Evolutionary conservation across 2,888 invertebrate species (phyloP).

Genomic region (Eupithecia vulgata): DNA sequence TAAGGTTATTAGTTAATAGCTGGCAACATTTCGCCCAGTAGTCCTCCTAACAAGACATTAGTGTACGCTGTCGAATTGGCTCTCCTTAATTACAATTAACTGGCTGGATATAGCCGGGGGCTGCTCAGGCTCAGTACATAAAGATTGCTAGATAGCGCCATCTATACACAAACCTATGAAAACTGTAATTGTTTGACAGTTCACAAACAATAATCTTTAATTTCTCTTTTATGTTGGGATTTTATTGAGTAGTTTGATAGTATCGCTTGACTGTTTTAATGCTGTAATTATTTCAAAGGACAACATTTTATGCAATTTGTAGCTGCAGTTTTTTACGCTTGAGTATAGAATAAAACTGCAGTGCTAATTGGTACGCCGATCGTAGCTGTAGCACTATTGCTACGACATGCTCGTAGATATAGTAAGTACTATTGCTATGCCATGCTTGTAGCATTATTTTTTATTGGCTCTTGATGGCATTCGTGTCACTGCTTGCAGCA

Average conservation of each 20-base stretch:
- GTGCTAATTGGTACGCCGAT: background rate
- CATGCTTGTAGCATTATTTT: too few relatives aligned
- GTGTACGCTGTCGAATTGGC: slow-evolving; percentile 67
- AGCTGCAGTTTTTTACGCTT: background rate
- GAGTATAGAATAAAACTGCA: background rate
- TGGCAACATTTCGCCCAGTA: slow-evolving; percentile 38
- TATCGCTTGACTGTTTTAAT: background rate
- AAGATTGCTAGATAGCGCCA: slow-evolving; percentile 12
- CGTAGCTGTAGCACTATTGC: background rate
- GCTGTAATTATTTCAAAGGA: background rate
- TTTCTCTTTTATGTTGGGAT: background rate
- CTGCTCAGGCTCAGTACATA: slow-evolving; percentile 37
- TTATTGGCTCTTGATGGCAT: too few relatives aligned
- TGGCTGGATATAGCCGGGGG: slow-evolving; percentile 62
- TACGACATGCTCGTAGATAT: background rate
- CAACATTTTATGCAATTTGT: background rate
- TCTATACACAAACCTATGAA: slow-evolving; percentile 3
- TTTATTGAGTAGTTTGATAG: background rate
- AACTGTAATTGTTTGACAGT: slow-evolving; percentile 7
- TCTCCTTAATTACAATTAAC: slow-evolving; percentile 74
- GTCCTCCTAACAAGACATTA: slow-evolving; percentile 61
- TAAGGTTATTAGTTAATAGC: slow-evolving; percentile 49
- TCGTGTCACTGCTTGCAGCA: too few relatives aligned
- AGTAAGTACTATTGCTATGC: background rate
- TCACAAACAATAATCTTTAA: slow-evolving; percentile 4